Base-by-base conservation (phyloP, 2,888 invertebrate genomes). In the Cybosia mesomella region DNA sequence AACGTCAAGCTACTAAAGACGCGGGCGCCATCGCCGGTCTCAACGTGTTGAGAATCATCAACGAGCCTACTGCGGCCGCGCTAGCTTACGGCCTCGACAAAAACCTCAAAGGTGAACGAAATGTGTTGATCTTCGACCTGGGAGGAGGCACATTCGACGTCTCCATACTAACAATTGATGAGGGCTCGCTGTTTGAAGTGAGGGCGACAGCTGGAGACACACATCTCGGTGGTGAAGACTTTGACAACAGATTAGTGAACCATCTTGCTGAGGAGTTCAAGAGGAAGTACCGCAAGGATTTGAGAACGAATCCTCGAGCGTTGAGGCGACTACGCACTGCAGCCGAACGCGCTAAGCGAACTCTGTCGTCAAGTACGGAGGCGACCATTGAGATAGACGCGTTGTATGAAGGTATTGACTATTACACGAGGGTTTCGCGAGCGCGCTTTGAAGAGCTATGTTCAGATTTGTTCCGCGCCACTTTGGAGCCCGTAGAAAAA, bases 81-180 rank as follows among this genome's bases (percentile, higher is more conserved):
- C 90, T 97, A 74, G 97, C 97, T 57, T 97, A 98, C 83, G 98
- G 98, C 11, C 89, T 96, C 62, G 96, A 97, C 82, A 96, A 96
- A 83, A 96, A 96, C 82, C 90, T 96, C 15, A 96, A 96, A 84
- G 96, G 96, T 11, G 96, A 96, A 84, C 96, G 96, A 69, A 96
- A 96, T 83, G 96, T 96, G 3, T 87, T 96, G 59, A 96, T 97
- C 79, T 96, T 96, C 80, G 96, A 97, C 89, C 92, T 97, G 79
- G 94, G 94, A 36, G 98, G 98, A 76, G 98, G 98, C 61, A 98
- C 98, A 62, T 98, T 98, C 87, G 98, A 98, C 93, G 98, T 98
- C 2, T 98, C 98, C 62, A 97, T 98, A 76, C 91, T 98, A 54
- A 96, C 97, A 9, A 63, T 63, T 15, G 63, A 63, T 9, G 63